Evolutionary conservation across 1,140 invertebrate genomes (phyloP).

Genomic region (Drosophila dunni): DNA sequence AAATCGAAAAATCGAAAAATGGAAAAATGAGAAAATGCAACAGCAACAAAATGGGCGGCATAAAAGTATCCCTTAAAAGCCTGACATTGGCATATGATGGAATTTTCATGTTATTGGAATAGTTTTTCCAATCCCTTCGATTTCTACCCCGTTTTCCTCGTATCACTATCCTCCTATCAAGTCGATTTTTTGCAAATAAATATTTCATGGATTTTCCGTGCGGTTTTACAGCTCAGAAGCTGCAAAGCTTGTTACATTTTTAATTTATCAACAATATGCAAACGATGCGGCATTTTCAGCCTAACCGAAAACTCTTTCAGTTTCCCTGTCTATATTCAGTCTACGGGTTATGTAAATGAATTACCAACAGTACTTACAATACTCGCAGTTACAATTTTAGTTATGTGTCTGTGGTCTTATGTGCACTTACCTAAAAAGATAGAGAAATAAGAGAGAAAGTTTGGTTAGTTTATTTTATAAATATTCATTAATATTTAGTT

Average conservation of each 20-base stretch:
- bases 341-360: constrained; percentile 11
- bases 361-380: constrained; percentile 64
- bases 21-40: neutral
- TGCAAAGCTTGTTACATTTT: constrained; percentile 63
- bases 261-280: constrained; percentile 64
- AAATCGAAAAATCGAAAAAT: neutral
- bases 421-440: constrained; percentile 68
- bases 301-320: neutral
- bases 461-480: neutral
- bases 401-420: neutral
- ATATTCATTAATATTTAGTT: neutral
- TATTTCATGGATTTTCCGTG: constrained; percentile 26
- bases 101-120: constrained; percentile 68
- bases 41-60: constrained; percentile 27
- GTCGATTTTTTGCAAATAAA: constrained; percentile 26
- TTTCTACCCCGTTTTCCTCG: neutral
- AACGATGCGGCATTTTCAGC: constrained; percentile 25
- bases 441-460: constrained; percentile 4
- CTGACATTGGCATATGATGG: constrained; percentile 63
- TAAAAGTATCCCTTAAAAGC: constrained; percentile 58
- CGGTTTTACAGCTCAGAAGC: constrained; percentile 38
- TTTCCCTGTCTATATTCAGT: neutral
- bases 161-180: neutral
- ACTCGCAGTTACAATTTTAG: constrained; percentile 35
- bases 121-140: neutral